Percentiles rank a stretch among this genome's conserved stretches.
Conservation (phyloP, 2,113 vertebrate genomes). For the Tragulus kanchil region DNA sequence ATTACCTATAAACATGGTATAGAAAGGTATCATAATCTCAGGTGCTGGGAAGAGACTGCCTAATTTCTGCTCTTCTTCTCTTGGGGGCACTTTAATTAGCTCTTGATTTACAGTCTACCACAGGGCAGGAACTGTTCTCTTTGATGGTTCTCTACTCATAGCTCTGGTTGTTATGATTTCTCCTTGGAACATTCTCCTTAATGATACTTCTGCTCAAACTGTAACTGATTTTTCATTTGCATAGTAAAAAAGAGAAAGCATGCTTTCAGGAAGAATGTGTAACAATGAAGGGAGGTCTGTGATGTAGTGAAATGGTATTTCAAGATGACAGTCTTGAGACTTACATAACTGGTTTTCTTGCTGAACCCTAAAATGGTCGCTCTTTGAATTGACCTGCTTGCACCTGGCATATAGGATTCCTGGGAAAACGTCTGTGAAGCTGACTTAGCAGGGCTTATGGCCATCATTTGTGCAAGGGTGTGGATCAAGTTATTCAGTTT, state of each 20-base stretch:
- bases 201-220: conserved; percentile 73
- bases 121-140: conserved; percentile 75
- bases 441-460: conserved; percentile 69
- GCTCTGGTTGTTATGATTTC: conserved; percentile 79
- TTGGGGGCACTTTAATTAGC: conserved; percentile 85
- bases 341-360: conserved; percentile 67
- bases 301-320: not conserved
- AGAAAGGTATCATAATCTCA: not conserved
- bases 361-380: conserved; percentile 68
- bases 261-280: not conserved
- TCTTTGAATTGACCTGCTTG: conserved; percentile 60
- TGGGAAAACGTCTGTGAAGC: conserved; percentile 62
- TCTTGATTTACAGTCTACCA: conserved; percentile 84
- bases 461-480: conserved; percentile 88
- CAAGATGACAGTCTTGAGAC: not conserved
- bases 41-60: not conserved
- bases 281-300: not conserved
- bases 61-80: conserved; percentile 79
- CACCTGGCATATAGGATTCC: conserved; percentile 21
- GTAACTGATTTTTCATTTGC: conserved; percentile 52
- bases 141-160: conserved; percentile 82
- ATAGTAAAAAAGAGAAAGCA: not conserved
- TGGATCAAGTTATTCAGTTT: conserved; percentile 95
- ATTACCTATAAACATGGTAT: not conserved
- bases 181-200: conserved; percentile 61